These are phyloP conservation scores for Setophaga coronata DNA, from an alignment of 2,113 vertebrate genomes.

Conservation along the genomic window DNA sequence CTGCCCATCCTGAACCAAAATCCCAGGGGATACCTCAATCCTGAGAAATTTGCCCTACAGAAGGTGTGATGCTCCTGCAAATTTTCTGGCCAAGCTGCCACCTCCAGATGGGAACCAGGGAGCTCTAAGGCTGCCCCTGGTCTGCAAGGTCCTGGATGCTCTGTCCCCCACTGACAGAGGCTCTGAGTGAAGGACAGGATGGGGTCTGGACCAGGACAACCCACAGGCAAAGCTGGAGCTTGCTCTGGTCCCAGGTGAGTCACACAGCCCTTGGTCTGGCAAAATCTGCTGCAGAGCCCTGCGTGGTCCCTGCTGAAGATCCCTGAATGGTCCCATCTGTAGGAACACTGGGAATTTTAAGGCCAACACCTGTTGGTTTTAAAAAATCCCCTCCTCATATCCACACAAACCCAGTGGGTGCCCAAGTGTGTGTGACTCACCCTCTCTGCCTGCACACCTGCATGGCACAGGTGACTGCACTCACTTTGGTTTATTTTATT, in stretches of 20 bases:
- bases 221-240: not conserved
- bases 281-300: not conserved
- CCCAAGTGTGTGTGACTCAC: rapidly evolving
- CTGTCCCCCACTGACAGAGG: not conserved
- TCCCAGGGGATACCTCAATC: not conserved
- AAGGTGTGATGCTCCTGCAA: not conserved
- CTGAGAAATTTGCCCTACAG: not conserved
- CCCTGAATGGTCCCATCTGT: not conserved
- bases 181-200: not conserved
- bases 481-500: not conserved
- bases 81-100: not conserved
- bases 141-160: not conserved
- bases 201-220: not conserved
- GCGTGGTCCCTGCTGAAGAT: not conserved
- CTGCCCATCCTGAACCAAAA: not conserved
- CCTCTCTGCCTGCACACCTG: not conserved
- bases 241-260: not conserved
- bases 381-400: rapidly evolving
- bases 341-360: not conserved
- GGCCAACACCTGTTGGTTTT: not conserved
- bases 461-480: not conserved
- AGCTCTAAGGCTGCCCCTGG: not conserved
- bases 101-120: not conserved
- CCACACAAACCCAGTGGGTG: not conserved
- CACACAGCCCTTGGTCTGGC: not conserved